A percentile compares a stretch with the other conserved stretches of the same genome.
Conservation (phyloP, 1,140 invertebrate species). For the Euborellia annulipes region DNA sequence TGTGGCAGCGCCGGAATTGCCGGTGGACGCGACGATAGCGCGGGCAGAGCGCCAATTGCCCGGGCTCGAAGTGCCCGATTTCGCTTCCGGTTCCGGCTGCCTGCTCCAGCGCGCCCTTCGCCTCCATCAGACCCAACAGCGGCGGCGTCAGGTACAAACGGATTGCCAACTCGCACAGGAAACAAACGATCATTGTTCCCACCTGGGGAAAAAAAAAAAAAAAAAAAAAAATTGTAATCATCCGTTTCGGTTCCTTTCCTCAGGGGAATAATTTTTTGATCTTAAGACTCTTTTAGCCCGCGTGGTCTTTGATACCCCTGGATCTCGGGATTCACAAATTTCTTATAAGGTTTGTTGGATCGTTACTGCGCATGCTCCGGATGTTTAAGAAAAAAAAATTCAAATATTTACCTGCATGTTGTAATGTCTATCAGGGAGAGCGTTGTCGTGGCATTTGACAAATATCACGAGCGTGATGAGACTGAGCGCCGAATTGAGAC, state of each 20-base stretch:
- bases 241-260: no score
- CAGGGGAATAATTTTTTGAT: no score
- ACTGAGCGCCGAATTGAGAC: constrained; percentile 55
- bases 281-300: no score
- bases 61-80: constrained; percentile 45
- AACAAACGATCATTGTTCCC: constrained; percentile 42
- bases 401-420: constrained; percentile 28
- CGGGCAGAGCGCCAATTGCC: constrained; percentile 46
- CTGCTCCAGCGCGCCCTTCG: constrained; percentile 48
- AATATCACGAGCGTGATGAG: constrained; percentile 53
- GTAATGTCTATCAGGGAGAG: constrained; percentile 22
- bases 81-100: constrained; percentile 53
- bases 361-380: no score
- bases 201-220: constrained; percentile 34
- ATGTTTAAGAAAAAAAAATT: neutral
- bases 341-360: no score
- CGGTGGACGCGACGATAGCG: constrained; percentile 49
- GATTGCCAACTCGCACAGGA: constrained; percentile 48
- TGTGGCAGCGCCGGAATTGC: constrained; percentile 49
- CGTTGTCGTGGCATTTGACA: constrained; percentile 34
- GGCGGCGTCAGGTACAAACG: constrained; percentile 49
- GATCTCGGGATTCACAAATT: no score
- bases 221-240: neutral
- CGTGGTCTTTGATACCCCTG: no score
- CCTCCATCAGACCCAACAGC: constrained; percentile 44